Conservation (phyloP, 2,888 invertebrate genomes). For the Drosophila cyrtoloma region DNA sequence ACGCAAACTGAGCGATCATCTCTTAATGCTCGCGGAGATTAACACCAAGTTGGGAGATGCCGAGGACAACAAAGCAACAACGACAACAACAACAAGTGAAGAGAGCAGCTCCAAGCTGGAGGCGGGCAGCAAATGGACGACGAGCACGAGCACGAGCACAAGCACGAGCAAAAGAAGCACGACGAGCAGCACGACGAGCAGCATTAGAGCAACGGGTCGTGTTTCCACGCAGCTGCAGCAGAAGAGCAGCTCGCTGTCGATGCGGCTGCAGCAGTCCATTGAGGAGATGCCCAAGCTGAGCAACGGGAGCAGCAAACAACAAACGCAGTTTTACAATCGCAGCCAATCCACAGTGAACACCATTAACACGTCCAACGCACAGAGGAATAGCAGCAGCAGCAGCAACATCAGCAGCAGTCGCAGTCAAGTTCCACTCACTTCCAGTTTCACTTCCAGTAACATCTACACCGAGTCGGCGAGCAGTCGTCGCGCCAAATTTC, state of each 20-base stretch:
- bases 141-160: constrained; percentile 38
- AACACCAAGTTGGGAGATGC: constrained; percentile 85
- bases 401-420: constrained; percentile 30
- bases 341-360: constrained; percentile 54
- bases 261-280: constrained; percentile 83
- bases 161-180: constrained; percentile 42
- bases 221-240: constrained; percentile 34
- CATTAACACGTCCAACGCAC: constrained; percentile 56
- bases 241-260: constrained; percentile 73
- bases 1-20: constrained; percentile 92
- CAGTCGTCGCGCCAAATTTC: constrained; percentile 87
- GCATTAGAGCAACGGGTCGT: background rate
- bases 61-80: background rate
- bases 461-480: constrained; percentile 81
- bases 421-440: constrained; percentile 46
- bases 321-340: constrained; percentile 43
- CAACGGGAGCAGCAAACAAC: constrained; percentile 59
- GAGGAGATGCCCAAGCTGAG: constrained; percentile 83
- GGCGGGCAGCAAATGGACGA: constrained; percentile 55
- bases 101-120: constrained; percentile 44
- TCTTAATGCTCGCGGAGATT: constrained; percentile 90
- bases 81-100: constrained; percentile 21
- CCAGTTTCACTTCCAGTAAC: constrained; percentile 24
- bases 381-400: constrained; percentile 38
- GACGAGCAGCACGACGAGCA: constrained; percentile 33